These are phyloP conservation scores for Parauchenoglanis punctatus DNA, from an alignment of 2,797 vertebrate genomes.

Conservation along the genomic window DNA sequence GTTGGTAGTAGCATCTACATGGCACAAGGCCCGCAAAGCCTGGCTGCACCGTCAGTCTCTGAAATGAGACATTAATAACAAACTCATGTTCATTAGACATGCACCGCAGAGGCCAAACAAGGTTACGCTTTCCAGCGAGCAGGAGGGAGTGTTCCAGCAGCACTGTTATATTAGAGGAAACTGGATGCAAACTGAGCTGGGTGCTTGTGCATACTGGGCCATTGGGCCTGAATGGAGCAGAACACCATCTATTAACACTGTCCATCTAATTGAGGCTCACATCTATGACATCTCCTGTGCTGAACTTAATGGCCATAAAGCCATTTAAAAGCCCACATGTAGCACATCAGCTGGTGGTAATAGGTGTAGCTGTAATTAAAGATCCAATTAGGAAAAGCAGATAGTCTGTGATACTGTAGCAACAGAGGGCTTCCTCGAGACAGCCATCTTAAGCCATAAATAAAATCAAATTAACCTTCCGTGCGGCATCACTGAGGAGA, in stretches of 20 bases:
- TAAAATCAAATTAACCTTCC: conserved; percentile 35
- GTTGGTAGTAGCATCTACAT: not conserved
- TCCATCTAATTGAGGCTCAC: conserved; percentile 23
- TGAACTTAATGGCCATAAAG: conserved; percentile 41
- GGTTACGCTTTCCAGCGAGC: conserved; percentile 31
- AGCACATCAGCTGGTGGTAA: not conserved
- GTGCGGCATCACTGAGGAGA: not conserved
- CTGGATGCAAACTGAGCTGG: not conserved
- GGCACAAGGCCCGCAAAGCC: not conserved
- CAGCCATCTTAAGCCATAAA: conserved; percentile 1
- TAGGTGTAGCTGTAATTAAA: conserved; percentile 36
- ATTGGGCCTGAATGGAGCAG: conserved; percentile 34
- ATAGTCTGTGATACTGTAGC: conserved; percentile 6
- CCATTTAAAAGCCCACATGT: conserved; percentile 13
- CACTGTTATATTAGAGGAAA: not conserved
- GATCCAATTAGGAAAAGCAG: conserved; percentile 13
- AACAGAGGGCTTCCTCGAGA: not conserved
- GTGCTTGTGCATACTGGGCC: conserved; percentile 24
- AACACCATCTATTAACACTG: conserved; percentile 39
- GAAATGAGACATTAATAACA: conserved; percentile 34
- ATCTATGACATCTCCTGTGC: conserved; percentile 23
- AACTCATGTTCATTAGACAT: conserved; percentile 37
- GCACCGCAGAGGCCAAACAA: conserved; percentile 11
- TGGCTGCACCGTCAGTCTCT: conserved; percentile 4
- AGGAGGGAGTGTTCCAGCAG: conserved; percentile 20